These are phyloP conservation scores for Volucella zonaria DNA, from an alignment of 2,888 invertebrate species.

Conservation along the genomic window DNA sequence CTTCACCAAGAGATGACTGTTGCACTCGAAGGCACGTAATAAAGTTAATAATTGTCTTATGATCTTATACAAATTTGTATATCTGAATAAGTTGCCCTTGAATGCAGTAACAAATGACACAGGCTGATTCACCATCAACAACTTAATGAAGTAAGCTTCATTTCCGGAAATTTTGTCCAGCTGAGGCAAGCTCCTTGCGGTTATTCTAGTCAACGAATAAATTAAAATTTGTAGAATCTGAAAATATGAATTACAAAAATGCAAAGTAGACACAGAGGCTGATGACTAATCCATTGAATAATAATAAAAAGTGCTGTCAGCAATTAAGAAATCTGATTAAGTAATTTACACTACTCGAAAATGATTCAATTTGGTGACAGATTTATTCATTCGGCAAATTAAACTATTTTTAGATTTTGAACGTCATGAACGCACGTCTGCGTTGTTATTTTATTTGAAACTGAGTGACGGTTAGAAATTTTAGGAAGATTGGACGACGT, in stretches of 20 bases:
- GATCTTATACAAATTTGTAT: too few relatives aligned
- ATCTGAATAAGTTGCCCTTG: not conserved
- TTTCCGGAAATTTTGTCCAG: conserved; percentile 15
- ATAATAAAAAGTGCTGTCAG: conserved; percentile 14
- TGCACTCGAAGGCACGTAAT: conserved; percentile 3
- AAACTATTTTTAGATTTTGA: not conserved
- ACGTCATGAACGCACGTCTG: too few relatives aligned
- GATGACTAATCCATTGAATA: conserved; percentile 39
- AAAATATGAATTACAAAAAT: not conserved
- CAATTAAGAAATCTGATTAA: conserved; percentile 25
- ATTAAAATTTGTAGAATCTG: not conserved
- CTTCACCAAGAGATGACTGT: conserved; percentile 34
- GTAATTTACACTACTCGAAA: conserved; percentile 18
- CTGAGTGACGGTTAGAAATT: too few relatives aligned
- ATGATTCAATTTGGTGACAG: conserved; percentile 34
- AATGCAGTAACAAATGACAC: conserved; percentile 7
- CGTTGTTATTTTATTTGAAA: too few relatives aligned
- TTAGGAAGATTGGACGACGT: too few relatives aligned
- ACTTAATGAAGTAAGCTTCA: conserved; percentile 29
- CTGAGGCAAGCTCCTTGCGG: not conserved
- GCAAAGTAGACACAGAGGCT: not conserved
- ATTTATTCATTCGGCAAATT: not conserved
- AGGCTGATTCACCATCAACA: conserved; percentile 21
- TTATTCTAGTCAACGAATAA: not conserved
- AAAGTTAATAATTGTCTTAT: not conserved